Percentiles rank a stretch among this genome's conserved stretches.
Evolutionary conservation across 2,888 invertebrate genomes (phyloP).

Genomic region (Lutraria lutraria): DNA sequence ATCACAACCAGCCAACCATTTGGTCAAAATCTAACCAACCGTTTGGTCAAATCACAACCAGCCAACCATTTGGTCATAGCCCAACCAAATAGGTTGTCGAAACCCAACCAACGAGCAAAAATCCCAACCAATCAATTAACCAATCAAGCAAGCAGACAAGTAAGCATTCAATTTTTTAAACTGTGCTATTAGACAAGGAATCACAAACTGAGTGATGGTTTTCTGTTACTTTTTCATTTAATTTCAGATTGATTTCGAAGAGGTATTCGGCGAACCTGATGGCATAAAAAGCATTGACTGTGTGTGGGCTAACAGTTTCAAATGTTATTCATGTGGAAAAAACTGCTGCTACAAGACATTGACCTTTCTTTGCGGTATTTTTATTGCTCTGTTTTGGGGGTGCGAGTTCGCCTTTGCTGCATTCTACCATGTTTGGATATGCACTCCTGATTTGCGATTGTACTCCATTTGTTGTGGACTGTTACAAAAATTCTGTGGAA

Average conservation of each 20-base stretch:
- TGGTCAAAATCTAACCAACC: no score
- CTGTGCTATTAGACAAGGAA: no score
- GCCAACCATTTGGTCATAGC: no score
- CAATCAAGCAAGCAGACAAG: no score
- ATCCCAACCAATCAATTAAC: no score
- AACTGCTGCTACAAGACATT: slow-evolving; percentile 91
- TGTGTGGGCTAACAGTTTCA: slow-evolving; percentile 90
- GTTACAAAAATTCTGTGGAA: slow-evolving; percentile 86
- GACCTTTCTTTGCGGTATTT: slow-evolving; percentile 90
- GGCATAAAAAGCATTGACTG: slow-evolving; percentile 88
- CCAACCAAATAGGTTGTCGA: no score
- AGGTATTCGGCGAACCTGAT: slow-evolving; percentile 80
- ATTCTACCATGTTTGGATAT: slow-evolving; percentile 91
- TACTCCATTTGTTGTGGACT: slow-evolving; percentile 89
- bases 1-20: no score
- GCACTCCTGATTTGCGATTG: slow-evolving; percentile 90
- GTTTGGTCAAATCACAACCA: no score
- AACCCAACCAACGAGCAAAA: no score
- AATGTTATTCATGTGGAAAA: slow-evolving; percentile 90
- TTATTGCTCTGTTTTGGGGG: slow-evolving; percentile 89
- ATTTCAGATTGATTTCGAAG: slow-evolving; percentile 74
- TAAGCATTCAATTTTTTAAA: no score
- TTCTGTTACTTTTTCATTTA: not conserved
- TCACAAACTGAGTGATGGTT: no score
- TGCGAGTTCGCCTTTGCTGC: slow-evolving; percentile 88